Evolutionary conservation across 1,140 invertebrate species (phyloP), one percentile per base, ranked within the genome.

Genomic region (Aphelenchoides avenae): DNA sequence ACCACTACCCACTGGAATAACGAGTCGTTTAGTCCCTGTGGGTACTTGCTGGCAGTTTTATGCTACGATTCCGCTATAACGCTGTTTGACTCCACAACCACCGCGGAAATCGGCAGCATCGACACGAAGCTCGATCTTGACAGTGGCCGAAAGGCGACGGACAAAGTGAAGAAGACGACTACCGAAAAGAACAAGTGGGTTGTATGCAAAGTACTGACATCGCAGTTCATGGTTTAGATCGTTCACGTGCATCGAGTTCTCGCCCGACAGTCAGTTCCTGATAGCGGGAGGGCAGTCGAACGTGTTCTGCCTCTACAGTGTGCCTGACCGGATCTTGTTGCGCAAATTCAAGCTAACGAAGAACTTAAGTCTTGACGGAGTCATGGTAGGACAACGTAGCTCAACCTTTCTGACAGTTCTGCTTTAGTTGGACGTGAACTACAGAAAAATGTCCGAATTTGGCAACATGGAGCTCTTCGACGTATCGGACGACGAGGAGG

Each of bases 201-300:
- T 3, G 20, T 51, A n/a, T n/a, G n/a, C n/a, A n/a, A n/a, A n/a
- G n/a, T n/a, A n/a, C n/a, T n/a, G n/a, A n/a, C n/a, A n/a, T n/a
- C n/a, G n/a, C n/a, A n/a, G n/a, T n/a, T 2, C 5, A n/a, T 5
- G 3, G 1, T 63, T 46, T n/a, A 64, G 65, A 42, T 30, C 66
- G 9, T 68, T 66, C 40, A 71, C 60, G 9, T 71, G 60, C 29
- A 53, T 68, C 31, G 29, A 41, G 4, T 68, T 68, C 31, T 68
- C 65, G n/a, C 68, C 65, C 7, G 46, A 65, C 36, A 36, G 52
- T n/a, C 24, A 24, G 11, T 27, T 68, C 13, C 6, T 68, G 13
- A 40, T 68, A 27, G 62, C 52, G 43, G 65, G 68, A 27, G 65
- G 65, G 9, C 68, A 68, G 24, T 71, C 65, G 15, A 68, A 68